phyloP scores from a whole-genome alignment of 2,888 invertebrate genomes.

The Microdon myrmicae region DNA sequence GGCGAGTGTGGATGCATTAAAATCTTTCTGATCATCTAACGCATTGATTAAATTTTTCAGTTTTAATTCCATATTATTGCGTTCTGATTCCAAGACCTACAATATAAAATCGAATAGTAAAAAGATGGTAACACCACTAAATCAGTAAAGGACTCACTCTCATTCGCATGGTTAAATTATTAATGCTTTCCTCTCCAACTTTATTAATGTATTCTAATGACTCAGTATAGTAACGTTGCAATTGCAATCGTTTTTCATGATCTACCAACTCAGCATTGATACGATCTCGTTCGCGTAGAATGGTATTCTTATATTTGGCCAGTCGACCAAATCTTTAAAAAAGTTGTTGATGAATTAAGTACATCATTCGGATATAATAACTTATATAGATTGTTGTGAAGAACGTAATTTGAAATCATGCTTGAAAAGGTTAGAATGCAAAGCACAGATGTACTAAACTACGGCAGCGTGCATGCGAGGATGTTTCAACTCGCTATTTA shows the following conservation, averaged over 20 bases:
- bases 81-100: constrained; percentile 47
- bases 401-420: too few relatives aligned
- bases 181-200: constrained; percentile 56
- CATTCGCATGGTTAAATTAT: constrained; percentile 42
- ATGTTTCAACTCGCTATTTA: too few relatives aligned
- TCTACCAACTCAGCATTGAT: constrained; percentile 60
- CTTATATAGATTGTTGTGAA: too few relatives aligned
- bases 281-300: constrained; percentile 63
- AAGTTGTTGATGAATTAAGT: too few relatives aligned
- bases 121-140: not conserved
- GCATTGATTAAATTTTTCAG: constrained; percentile 54
- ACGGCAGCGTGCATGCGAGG: too few relatives aligned
- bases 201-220: constrained; percentile 60
- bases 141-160: constrained; percentile 14
- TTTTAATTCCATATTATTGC: constrained; percentile 46
- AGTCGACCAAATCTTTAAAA: constrained; percentile 57
- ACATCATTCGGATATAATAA: too few relatives aligned
- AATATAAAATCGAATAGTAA: not conserved
- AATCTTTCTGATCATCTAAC: constrained; percentile 56
- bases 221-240: constrained; percentile 59
- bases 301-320: constrained; percentile 60
- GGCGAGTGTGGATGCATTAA: constrained; percentile 53
- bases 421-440: too few relatives aligned
- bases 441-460: too few relatives aligned
- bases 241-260: constrained; percentile 59